Percentiles rank a stretch among this genome's conserved stretches.
phyloP scores from a whole-genome alignment of 1,140 invertebrate genomes.

The Arion vulgaris region DNA sequence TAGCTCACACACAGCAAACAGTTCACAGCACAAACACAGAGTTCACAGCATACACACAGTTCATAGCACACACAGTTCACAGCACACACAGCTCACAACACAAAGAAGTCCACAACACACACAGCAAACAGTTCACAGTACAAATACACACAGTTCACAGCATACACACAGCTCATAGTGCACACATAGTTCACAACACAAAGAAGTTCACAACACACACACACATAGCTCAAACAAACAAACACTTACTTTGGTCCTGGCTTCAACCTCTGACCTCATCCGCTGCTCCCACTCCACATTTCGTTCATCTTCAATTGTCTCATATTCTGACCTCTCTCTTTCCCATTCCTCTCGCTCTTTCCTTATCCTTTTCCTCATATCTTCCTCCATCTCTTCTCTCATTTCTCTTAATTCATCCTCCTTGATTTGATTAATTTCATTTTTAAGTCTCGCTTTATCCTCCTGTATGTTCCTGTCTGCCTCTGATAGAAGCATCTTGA shows the following conservation, averaged over 20 bases:
- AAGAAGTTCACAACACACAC: too few relatives aligned
- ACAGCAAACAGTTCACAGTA: too few relatives aligned
- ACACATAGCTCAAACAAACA: background rate
- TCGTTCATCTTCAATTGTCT: background rate
- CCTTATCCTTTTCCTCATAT: constrained; percentile 18
- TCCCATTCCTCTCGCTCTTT: constrained; percentile 9
- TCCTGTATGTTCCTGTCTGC: background rate
- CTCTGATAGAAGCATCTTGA: background rate
- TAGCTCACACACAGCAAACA: too few relatives aligned
- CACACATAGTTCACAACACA: too few relatives aligned
- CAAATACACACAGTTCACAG: too few relatives aligned
- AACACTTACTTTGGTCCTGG: constrained; percentile 11
- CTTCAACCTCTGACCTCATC: background rate
- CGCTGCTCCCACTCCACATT: background rate
- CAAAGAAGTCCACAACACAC: background rate
- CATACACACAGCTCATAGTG: too few relatives aligned
- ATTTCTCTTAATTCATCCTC: constrained; percentile 8
- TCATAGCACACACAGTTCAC: too few relatives aligned
- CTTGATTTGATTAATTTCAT: background rate
- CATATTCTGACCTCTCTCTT: background rate
- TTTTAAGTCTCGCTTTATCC: background rate
- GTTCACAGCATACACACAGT: too few relatives aligned
- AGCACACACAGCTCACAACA: too few relatives aligned
- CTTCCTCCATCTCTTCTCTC: constrained; percentile 18
- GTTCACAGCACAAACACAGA: too few relatives aligned